phyloP scores from a whole-genome alignment of 2,797 vertebrate genomes.

The Myotis findleyi region DNA sequence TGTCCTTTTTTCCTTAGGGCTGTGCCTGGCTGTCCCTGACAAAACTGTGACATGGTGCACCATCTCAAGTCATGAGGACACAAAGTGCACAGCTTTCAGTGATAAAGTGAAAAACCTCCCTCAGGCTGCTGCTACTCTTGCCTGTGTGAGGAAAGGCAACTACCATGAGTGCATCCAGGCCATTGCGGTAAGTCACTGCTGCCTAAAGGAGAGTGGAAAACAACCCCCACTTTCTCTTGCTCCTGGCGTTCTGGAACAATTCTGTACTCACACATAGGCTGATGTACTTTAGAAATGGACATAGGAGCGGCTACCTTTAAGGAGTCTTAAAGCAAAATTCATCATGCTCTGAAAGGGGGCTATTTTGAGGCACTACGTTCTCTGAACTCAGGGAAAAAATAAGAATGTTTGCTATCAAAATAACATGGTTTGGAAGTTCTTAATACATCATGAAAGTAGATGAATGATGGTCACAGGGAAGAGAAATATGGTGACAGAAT shows the following conservation, averaged over 20 bases:
- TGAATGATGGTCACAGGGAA: background rate
- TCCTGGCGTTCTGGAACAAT: background rate
- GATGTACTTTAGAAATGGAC: background rate
- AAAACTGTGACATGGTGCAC: constrained; percentile 86
- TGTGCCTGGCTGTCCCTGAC: constrained; percentile 83
- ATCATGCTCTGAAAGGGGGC: background rate
- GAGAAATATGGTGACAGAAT: background rate
- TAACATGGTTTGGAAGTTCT: background rate
- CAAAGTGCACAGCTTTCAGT: constrained; percentile 83
- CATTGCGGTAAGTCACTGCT: constrained; percentile 85
- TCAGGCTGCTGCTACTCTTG: accelerated
- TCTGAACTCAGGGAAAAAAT: background rate
- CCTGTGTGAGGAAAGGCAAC: constrained; percentile 79
- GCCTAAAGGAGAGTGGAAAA: background rate
- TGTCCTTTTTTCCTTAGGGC: constrained; percentile 78
- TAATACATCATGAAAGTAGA: background rate
- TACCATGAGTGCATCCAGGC: constrained; percentile 85
- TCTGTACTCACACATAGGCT: background rate
- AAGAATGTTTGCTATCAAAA: background rate
- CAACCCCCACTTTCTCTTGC: background rate
- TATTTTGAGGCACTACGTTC: background rate
- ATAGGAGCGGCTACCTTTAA: background rate
- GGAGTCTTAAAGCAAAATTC: background rate
- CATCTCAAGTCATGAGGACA: constrained; percentile 82
- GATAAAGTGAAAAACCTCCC: constrained; percentile 70